Evolutionary conservation across 2,113 vertebrate genomes (phyloP), one percentile per base, ranked within the genome.

Genomic region (Fulica atra): DNA sequence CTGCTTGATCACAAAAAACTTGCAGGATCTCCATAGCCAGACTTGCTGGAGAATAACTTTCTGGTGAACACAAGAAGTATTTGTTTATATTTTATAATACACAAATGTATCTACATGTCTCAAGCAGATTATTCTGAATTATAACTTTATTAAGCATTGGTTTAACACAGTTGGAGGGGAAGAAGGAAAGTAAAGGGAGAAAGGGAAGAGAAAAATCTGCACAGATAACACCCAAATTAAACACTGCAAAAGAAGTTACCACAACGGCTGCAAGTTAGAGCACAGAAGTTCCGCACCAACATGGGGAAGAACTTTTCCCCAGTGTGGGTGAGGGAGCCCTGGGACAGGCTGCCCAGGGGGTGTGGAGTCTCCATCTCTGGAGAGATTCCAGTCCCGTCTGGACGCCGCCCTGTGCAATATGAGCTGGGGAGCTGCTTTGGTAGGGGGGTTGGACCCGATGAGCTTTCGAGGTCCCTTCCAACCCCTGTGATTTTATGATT

Each of bases 1-100:
- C 98, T 8, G 98, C 98, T 81, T 98, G 98, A 80, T 99, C 99
- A 96, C 99, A 99, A 66, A 99, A 97, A 86, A 97, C 98, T 97
- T 97, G 97, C 24, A 99, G 97, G 91, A 99, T 95, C 90, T 99
- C 99, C 98, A 98, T 98, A 94, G 98, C 98, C 95, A 99, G 98
- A 85, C 95, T 88, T 94, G 98, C 98, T 82, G 99, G 99, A 40
- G 98, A 99, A 91, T 99, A 98, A 40, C 85, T 97, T 56, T 98
- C 99, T 99, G 96, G 89, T 57, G 83, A 98, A 93, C 24, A 94
- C 36, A 95, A 93, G 15, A 95, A 85, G 36, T 50, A 72, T 64
- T 51, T 56, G 21, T 84, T 57, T 71, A 36, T 33, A 74, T 66
- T 84, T 91, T 48, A 91, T 40, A 3, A 71, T 79, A 54, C 7